These are phyloP conservation scores for Centropus bengalensis DNA, from an alignment of 2,113 vertebrate genomes.

Conservation along the genomic window DNA sequence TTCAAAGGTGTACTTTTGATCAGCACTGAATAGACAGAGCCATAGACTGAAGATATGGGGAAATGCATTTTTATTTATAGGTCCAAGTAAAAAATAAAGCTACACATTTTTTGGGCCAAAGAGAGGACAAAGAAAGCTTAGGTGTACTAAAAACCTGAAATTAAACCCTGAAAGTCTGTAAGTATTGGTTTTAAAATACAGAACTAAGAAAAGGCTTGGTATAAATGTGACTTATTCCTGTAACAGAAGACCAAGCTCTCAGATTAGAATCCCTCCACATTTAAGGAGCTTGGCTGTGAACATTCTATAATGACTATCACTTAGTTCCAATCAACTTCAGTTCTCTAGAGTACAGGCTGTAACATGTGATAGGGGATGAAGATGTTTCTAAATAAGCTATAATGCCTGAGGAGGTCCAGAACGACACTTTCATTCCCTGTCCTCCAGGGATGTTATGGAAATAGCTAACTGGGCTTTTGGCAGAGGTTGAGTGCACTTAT, in stretches of 20 bases:
- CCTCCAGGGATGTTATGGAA: not conserved
- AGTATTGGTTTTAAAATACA: conserved; percentile 7
- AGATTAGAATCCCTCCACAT: not conserved
- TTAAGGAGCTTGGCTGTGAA: not conserved
- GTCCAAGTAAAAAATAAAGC: not conserved
- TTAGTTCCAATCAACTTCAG: not conserved
- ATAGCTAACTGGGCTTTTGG: not conserved
- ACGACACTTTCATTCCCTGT: not conserved
- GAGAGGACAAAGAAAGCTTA: not conserved
- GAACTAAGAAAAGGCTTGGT: not conserved
- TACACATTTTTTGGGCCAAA: not conserved
- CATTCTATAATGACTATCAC: not conserved
- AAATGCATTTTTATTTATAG: not conserved
- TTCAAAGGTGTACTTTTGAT: not conserved
- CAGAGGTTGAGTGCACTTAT: not conserved
- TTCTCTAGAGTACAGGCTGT: not conserved
- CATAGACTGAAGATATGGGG: not conserved
- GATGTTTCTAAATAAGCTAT: not conserved
- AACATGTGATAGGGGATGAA: not conserved
- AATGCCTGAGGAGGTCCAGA: not conserved
- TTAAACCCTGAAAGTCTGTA: not conserved
- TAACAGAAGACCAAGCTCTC: not conserved
- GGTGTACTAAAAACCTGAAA: conserved; percentile 14
- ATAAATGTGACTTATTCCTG: not conserved
- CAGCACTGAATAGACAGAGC: not conserved